Evolutionary conservation across 2,797 vertebrate genomes (phyloP), one percentile per base, ranked within the genome.

Genomic region (Myripristis murdjan): DNA sequence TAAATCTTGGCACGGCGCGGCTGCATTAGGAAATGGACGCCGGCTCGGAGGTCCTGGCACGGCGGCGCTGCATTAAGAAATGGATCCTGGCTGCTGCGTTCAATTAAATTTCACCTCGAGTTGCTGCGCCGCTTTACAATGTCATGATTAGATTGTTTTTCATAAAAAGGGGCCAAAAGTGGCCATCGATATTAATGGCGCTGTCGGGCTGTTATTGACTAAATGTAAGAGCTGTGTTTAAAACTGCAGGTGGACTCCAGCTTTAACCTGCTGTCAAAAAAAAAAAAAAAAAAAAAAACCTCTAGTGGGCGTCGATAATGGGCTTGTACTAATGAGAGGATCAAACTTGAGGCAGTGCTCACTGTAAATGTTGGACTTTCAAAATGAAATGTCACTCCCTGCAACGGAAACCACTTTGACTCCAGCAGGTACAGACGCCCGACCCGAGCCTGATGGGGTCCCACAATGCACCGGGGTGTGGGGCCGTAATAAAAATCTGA

Each of bases 91-190:
- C 77, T 73, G 62, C 67, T 77, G 51, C 4, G 37, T 77, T 75
- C 57, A 68, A 76, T 86, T 74, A 62, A 47, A 70, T 71, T 73
- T 80, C 82, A 82, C 78, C 59, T 80, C 81, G 48, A 46, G 52
- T 61, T 55, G 52, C 70, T 1, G 43, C 53, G 22, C 70, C 59
- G 55, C 79, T 63, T 61, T 5, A 52, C 77, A 78, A 77, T 74
- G 81, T 88, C 77, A 70, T 20, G 37, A 71, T 53, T 57, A 12
- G 63, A 60, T n/a, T 8, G 48, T 48, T 75, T 66, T 66, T 69
- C 61, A 52, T 16, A 23, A 41, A 31, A 47, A 66, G 63, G 62
- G 67, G 46, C 66, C 55, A 66, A 66, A 31, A 60, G 47, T n/a
- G n/a, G n/a, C 22, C 24, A 0, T 3, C 33, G 44, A 59, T 43